Evolutionary conservation across 2,888 invertebrate genomes (phyloP).

Genomic region (Allacma fusca): DNA sequence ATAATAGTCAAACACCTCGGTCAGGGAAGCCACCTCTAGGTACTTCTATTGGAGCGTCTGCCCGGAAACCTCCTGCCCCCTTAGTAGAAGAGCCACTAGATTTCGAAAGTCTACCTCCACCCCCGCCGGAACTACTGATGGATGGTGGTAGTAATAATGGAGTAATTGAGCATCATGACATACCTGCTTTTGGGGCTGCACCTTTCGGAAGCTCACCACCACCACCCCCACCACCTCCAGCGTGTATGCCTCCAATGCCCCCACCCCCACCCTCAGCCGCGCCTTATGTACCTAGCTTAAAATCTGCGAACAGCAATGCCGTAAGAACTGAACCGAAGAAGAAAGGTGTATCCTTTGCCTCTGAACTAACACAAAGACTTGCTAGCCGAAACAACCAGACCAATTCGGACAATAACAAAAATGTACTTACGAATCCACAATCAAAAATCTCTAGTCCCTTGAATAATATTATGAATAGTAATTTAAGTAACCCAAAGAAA

Average conservation of each 20-base stretch:
- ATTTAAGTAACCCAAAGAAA: conserved; percentile 64
- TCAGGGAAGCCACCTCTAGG: conserved; percentile 32
- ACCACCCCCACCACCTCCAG: conserved; percentile 73
- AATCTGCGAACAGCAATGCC: not conserved
- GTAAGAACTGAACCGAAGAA: conserved; percentile 41
- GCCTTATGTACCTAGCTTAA: conserved; percentile 25
- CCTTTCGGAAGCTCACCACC: conserved; percentile 45
- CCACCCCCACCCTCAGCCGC: conserved; percentile 19
- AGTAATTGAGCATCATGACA: not conserved
- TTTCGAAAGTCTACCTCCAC: conserved; percentile 62
- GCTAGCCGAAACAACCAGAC: conserved; percentile 53
- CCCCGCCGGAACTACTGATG: conserved; percentile 62
- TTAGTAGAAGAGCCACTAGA: conserved; percentile 54
- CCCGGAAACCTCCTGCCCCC: conserved; percentile 65
- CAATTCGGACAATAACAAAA: conserved; percentile 16
- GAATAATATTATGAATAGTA: conserved; percentile 71
- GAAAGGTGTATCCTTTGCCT: conserved; percentile 59
- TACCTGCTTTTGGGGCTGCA: conserved; percentile 47
- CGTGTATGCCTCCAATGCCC: conserved; percentile 52
- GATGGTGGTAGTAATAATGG: conserved; percentile 29
- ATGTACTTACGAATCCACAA: not conserved
- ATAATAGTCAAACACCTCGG: not conserved
- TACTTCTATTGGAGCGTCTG: conserved; percentile 42
- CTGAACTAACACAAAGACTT: conserved; percentile 60
- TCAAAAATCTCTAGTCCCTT: conserved; percentile 26